Base-by-base conservation (phyloP, 2,797 vertebrate genomes). In the Gobio occitaniae region DNA sequence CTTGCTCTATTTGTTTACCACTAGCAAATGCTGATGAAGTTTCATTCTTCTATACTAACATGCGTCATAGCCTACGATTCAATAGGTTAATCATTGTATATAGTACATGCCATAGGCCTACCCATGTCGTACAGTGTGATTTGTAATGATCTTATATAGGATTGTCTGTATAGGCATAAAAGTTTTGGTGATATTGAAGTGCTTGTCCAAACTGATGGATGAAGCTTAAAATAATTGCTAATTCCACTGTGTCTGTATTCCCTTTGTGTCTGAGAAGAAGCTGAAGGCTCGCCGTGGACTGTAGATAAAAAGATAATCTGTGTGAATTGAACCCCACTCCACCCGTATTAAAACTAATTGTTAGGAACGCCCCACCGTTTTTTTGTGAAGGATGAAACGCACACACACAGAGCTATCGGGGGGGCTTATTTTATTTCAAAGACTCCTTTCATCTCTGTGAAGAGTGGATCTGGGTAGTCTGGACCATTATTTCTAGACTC, bases 361-460 rank as follows among this genome's bases (percentile, higher is more conserved):
- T 82, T 44, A 32, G 78, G 21, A 86, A 82, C 61, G 47, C 63
- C 83, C 84, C 15, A 11, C 71, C 12, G 12, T 84, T 72, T 83
- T 77, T 29, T 25, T 63, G 61, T 80, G 70, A 87, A 66, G 83
- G 61, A 78, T 82, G 82, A 80, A 84, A 78, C 44, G 74, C 19
- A 70, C 21, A 78, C 71, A 78, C 44, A 15, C 32, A 78, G 6
- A 68, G 69, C 70, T 78, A 79, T 70, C 47, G 52, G 54, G 79
- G 70, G 76, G 80, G 52, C 68, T 85, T 86, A 80, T 87, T 90
- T 89, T 19, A 89, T 88, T 86, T 88, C 84, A 88, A 88, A 89
- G 88, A 44, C 61, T n/a, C 77, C 85, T 88, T 89, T 90, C 76
- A 88, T 90, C 82, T 90, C 16, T n/a, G 65, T 78, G 78, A 82